phyloP scores from a whole-genome alignment of 2,888 invertebrate genomes.

The Pseudococcus longispinus region DNA sequence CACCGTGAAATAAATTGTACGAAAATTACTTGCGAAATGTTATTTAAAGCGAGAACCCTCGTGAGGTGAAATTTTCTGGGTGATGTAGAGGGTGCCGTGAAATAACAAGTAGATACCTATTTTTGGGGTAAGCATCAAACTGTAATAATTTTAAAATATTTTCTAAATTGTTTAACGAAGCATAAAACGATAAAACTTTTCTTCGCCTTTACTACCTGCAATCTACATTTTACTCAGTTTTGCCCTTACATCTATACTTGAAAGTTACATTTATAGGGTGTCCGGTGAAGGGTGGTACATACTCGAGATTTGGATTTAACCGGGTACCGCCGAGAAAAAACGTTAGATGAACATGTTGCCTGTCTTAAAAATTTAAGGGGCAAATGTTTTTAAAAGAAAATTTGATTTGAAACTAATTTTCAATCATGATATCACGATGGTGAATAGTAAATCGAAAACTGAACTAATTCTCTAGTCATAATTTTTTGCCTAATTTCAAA shows the following conservation, averaged over 20 bases:
- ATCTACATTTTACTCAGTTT: too few relatives aligned
- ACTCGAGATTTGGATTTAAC: too few relatives aligned
- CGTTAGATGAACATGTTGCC: too few relatives aligned
- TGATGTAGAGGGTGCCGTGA: background rate
- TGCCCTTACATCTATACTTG: background rate
- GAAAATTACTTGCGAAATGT: background rate
- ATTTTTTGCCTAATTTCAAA: too few relatives aligned
- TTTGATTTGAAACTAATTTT: too few relatives aligned
- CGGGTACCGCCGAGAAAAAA: too few relatives aligned
- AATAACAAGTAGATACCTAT: background rate
- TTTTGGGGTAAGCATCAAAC: background rate
- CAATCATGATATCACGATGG: too few relatives aligned
- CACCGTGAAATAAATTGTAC: background rate
- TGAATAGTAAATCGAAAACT: too few relatives aligned
- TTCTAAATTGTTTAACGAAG: conserved; percentile 14
- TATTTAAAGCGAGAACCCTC: background rate
- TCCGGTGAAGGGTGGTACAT: too few relatives aligned
- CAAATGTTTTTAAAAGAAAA: too few relatives aligned
- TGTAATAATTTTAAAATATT: conserved; percentile 34
- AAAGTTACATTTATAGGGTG: background rate
- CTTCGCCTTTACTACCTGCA: background rate
- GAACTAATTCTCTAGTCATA: too few relatives aligned
- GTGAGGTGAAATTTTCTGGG: background rate
- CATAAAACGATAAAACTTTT: conserved; percentile 11
- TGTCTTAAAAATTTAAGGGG: too few relatives aligned